Evolutionary conservation across 2,888 invertebrate species (phyloP), one percentile per base, ranked within the genome.

Genomic region (Xiphydria camelus): DNA sequence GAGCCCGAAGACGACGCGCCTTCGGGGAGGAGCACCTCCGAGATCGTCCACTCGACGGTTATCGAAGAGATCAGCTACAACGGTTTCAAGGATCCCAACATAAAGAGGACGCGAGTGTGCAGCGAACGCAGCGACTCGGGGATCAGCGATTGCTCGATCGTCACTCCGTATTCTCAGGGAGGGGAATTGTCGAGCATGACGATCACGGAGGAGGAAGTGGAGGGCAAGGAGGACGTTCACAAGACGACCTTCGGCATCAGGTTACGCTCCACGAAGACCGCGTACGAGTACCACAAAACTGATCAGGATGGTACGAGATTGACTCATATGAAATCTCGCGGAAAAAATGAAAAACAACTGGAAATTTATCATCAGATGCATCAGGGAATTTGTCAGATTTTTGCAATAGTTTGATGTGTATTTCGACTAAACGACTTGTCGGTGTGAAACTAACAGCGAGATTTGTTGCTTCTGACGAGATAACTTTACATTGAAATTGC

Each of bases 71-170:
- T 31, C 12, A 31, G 33, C 14, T 9, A 32, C 22, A 31, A 36
- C 33, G 39, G 47, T 17, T 26, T 41, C 41, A 40, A 45, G 35
- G 43, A 43, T 3, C 19, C 31, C 9, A 4, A 19, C n/a, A 4
- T 43, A 9, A 43, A 43, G 22, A 38, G 43, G 18, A 43, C 43
- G 21, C 53, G 65, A 14, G 47, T 60, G 39, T 63, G 58, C 44
- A 66, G 66, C 49, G 68, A 69, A 31, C 58, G 72, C 6, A 70
- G 70, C 45, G 72, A 72, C 53, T 66, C 66, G 32, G 72, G 72
- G 4, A 64, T 72, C 46, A 71, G 72, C 52, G 72, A 73, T 41
- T 68, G 66, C 43, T 62, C 63, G 3, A 43, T 26, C 10, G 29
- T 37, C 4, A 36, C 43, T 4, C 36, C 37, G 2, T 43, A 43